Base-by-base conservation (phyloP, 2,888 invertebrate genomes). In the Camponotus fellah region DNA sequence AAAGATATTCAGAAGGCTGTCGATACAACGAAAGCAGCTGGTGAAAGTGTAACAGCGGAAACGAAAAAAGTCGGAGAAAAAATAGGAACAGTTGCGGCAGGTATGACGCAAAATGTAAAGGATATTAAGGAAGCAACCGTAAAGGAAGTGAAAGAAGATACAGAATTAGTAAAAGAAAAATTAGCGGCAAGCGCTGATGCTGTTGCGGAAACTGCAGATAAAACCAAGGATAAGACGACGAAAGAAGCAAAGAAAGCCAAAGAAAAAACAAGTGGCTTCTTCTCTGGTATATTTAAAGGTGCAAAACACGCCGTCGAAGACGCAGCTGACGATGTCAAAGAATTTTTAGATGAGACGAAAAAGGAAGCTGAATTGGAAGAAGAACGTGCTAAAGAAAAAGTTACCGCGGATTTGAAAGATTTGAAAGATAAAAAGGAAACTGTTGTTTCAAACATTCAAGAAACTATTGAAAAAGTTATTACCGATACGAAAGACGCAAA, bases 21-120 rank as follows among this genome's bases (percentile, higher is more conserved):
- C 0, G 96, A 95, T 91, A 95, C 95, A 90, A 95, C 95, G 88
- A 95, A 96, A 56, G 93, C 95, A 0, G 95, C 95, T 21, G 1
- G 14, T 0, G 46, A 46, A 5, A 14, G 2, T 2, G 17, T 77
- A 17, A 83, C 84, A 26, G 26, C 10, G 3, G 10, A 40, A 40
- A 40, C 40, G 40, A 40, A 40, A 10, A 0, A 40, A 0, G 3
- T 40, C 9, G 95, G 56, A 9, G 87, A 89, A 3, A 89, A 88
- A 83, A 60, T 84, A 2, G 88, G 10, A 85, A 85, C 3, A 32
- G 87, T 10, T 0, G 68, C 62, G 0, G 17, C 46, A 3, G 82
- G 89, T 49, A 83, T 86, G 14, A 21, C 58, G 21, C 43, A 90
- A 81, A 65, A 40, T 4, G 71, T 46, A 0, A 43, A 68, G 74